Evolutionary conservation across 2,888 invertebrate genomes (phyloP).

Genomic region (Incurvaria masculella): DNA sequence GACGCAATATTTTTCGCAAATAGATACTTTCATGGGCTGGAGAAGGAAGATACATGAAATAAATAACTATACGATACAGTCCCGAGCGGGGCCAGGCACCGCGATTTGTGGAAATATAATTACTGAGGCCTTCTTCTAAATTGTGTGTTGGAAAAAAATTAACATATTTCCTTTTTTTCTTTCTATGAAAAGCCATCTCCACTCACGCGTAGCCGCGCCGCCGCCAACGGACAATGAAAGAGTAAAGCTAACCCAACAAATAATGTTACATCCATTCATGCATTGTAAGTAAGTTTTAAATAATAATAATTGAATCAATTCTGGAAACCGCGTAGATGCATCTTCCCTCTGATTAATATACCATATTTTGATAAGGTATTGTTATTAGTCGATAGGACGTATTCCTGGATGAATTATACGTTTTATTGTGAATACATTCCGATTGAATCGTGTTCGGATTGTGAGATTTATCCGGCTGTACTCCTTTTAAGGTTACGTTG

Average conservation of each 20-base stretch:
- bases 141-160: no score
- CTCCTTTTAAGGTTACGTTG: no score
- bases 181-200: slow-evolving; percentile 25
- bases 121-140: no score
- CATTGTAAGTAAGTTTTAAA: slow-evolving; percentile 48
- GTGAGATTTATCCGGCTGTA: no score
- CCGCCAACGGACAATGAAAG: slow-evolving; percentile 38
- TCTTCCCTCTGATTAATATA: slow-evolving; percentile 34
- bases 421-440: background rate
- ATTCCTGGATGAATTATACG: slow-evolving; percentile 8
- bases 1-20: no score
- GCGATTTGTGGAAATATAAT: no score
- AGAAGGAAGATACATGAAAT: no score
- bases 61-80: no score
- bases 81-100: no score
- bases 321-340: slow-evolving; percentile 12
- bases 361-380: slow-evolving; percentile 21
- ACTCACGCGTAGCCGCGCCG: slow-evolving; percentile 17
- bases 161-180: no score
- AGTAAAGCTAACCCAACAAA: slow-evolving; percentile 45
- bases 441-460: no score
- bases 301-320: slow-evolving; percentile 53
- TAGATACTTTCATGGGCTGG: no score
- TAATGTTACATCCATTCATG: slow-evolving; percentile 45
- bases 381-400: slow-evolving; percentile 17